Evolutionary conservation across 1,140 invertebrate species (phyloP), one percentile per base, ranked within the genome.

Genomic region (Drosophila lacertosa): DNA sequence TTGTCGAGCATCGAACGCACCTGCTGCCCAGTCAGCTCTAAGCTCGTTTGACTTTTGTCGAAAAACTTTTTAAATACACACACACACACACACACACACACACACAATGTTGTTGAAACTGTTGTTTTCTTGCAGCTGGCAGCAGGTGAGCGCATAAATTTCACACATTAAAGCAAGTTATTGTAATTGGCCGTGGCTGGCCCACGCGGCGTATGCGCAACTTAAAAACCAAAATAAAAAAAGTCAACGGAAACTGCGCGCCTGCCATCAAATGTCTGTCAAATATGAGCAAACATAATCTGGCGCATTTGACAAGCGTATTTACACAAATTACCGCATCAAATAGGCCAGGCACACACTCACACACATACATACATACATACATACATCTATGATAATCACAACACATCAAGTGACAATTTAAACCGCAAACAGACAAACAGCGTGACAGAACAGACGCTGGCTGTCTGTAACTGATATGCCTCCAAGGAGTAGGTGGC

Each of bases 391-490:
- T 66, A 82, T 88, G 77, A 82, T 82, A 88, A 88, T 88, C 83
- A 89, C 77, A 88, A 82, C 74, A 88, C 82, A 88, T 89, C 82
- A 88, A 88, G 83, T 89, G 82, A 88, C 82, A 88, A 88, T 88
- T 84, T 80, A 88, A 88, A 78, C 83, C 82, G 78, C 83, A 88
- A 88, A 89, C 82, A 88, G 82, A 82, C 82, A 86, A 86, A 86
- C 77, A 63, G 74, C 74, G 86, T 86, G 63, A 65, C 66, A 88
- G 63, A 71, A 65, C 59, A 70, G 45, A 32, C 22, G 3, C 55
- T 15, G 24, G 1, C 22, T 75, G 82, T 47, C 65, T 74, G 77
- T 68, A 65, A 88, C 73, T 77, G 81, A 81, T 88, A 82, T 80
- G 73, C 51, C 39, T 58, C 59, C 39, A 55, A 65, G 60, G 40